Evolutionary conservation across 2,113 vertebrate genomes (phyloP).

Genomic region (Gymnocephalus cernua): DNA sequence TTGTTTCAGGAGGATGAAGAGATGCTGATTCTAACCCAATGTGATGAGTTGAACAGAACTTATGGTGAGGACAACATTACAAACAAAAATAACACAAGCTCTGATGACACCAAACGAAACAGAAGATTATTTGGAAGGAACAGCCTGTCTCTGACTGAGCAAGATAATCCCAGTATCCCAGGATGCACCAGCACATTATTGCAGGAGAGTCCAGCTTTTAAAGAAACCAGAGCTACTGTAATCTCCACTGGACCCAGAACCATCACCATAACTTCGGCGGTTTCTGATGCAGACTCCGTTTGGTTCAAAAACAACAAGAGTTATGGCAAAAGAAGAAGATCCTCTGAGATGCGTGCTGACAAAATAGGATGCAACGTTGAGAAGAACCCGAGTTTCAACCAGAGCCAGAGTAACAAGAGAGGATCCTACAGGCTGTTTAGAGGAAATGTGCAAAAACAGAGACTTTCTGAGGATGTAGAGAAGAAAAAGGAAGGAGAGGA

Average conservation of each 20-base stretch:
- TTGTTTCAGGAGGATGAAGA: constrained; percentile 80
- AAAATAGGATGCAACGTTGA: neutral
- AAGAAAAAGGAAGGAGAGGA: constrained; percentile 26
- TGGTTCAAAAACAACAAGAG: neutral
- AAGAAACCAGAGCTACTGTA: constrained; percentile 53
- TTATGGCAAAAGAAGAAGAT: constrained; percentile 4
- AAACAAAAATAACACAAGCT: neutral
- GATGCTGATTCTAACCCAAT: constrained; percentile 81
- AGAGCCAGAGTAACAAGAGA: neutral
- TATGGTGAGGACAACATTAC: constrained; percentile 56
- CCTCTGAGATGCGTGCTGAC: neutral
- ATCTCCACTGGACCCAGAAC: constrained; percentile 49
- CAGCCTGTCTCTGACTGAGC: constrained; percentile 66
- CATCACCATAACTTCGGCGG: constrained; percentile 38
- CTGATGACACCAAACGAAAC: constrained; percentile 6
- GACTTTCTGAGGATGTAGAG: constrained; percentile 1
- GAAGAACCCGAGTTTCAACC: constrained; percentile 5
- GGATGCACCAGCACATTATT: neutral
- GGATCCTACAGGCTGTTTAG: neutral
- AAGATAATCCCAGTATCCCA: constrained; percentile 66
- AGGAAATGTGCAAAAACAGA: neutral
- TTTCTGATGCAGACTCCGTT: constrained; percentile 20
- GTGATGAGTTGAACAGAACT: constrained; percentile 80
- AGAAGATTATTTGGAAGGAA: neutral
- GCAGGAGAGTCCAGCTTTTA: constrained; percentile 25